These are phyloP conservation scores for Alcedo atthis DNA, from an alignment of 2,797 vertebrate species.

Conservation along the genomic window DNA sequence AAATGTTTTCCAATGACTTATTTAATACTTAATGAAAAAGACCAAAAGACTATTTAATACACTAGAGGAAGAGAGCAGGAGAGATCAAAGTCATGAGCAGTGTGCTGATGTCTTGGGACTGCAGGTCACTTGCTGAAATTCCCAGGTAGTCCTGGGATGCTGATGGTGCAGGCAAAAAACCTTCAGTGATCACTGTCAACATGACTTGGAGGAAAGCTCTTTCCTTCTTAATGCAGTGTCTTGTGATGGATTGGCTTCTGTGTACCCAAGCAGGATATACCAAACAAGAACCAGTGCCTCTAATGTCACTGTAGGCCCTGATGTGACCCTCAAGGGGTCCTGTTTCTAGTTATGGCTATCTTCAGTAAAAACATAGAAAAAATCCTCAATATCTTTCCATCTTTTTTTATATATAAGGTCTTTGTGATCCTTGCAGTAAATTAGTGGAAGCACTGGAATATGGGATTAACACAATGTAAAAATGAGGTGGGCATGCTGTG, in stretches of 20 bases:
- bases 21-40: background rate
- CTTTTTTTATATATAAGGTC: background rate
- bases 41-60: background rate
- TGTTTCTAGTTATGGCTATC: background rate
- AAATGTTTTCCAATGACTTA: background rate
- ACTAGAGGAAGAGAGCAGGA: background rate
- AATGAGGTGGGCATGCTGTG: background rate
- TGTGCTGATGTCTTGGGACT: background rate
- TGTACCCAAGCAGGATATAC: background rate
- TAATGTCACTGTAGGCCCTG: background rate
- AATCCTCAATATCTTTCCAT: background rate
- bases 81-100: background rate
- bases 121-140: background rate
- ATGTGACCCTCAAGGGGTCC: background rate
- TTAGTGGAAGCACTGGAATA: background rate
- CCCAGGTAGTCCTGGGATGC: background rate
- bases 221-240: background rate
- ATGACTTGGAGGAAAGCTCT: background rate
- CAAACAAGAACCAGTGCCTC: background rate
- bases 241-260: background rate
- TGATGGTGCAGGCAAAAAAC: background rate
- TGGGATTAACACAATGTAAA: background rate
- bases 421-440: background rate
- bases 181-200: background rate
- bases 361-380: background rate